A percentile compares a stretch with the other conserved stretches of the same genome.
Conservation (phyloP, 2,113 vertebrate genomes). For the Prionailurus viverrinus region DNA sequence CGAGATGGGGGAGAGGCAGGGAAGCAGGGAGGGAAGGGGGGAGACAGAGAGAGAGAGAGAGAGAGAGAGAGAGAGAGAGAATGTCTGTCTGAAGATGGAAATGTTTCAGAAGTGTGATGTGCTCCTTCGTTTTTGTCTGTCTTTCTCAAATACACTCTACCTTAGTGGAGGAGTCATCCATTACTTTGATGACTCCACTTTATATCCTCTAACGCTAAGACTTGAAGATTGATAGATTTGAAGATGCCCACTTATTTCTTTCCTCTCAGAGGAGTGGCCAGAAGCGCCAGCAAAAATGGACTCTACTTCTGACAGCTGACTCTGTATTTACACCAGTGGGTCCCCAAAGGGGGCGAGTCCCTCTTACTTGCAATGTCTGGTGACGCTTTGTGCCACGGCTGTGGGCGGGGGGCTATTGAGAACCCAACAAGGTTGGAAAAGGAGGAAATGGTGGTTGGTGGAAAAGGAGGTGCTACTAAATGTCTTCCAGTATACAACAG, state of each 20-base stretch:
- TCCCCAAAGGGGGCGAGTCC: background rate
- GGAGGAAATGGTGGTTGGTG: background rate
- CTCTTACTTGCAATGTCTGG: background rate
- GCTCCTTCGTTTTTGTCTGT: slow-evolving; percentile 58
- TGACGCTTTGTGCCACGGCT: background rate
- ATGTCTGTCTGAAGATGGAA: slow-evolving; percentile 46
- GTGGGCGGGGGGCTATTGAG: background rate
- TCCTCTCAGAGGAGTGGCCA: slow-evolving; percentile 9
- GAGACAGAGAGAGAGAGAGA: background rate
- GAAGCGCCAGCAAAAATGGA: background rate
- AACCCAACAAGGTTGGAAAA: too few species aligned
- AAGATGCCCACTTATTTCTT: slow-evolving; percentile 23
- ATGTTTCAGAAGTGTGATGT: slow-evolving; percentile 49
- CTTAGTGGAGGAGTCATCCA: background rate
- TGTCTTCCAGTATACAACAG: background rate
- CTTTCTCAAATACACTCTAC: background rate
- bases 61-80: background rate
- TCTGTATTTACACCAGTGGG: background rate
- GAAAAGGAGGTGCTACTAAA: background rate
- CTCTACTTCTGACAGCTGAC: background rate
- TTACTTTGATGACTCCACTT: slow-evolving; percentile 49
- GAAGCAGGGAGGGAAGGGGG: too few species aligned
- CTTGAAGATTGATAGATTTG: slow-evolving; percentile 55
- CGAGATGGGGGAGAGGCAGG: background rate
- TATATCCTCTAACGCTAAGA: background rate